These are phyloP conservation scores for Xylota sylvarum DNA, from an alignment of 2,888 invertebrate genomes.

Conservation along the genomic window DNA sequence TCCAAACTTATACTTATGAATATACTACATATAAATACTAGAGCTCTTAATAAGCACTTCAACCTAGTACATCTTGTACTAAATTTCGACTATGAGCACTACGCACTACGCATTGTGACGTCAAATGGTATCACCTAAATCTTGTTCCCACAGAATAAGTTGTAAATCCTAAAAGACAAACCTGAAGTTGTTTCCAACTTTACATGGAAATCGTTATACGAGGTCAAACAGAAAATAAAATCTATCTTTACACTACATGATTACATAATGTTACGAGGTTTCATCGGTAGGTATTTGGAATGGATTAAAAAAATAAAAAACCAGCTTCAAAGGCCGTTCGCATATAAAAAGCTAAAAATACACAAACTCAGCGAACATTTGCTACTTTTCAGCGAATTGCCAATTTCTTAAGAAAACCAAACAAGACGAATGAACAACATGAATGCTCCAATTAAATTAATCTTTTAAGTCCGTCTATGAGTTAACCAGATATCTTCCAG, in stretches of 20 bases:
- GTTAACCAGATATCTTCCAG: neutral
- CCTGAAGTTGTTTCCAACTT: neutral
- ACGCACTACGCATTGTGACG: too few relatives aligned
- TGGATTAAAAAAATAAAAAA: conserved; percentile 5
- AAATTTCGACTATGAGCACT: too few relatives aligned
- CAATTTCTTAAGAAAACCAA: neutral
- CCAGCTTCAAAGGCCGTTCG: conserved; percentile 22
- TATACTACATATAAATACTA: too few relatives aligned
- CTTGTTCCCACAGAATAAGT: neutral
- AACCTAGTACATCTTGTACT: too few relatives aligned
- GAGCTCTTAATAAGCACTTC: too few relatives aligned
- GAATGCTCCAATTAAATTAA: conserved; percentile 42
- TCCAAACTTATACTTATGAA: too few relatives aligned
- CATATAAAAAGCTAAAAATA: conserved; percentile 6
- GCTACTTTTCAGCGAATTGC: neutral
- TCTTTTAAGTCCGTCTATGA: conserved; percentile 13
- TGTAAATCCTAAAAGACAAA: neutral
- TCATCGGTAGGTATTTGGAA: neutral
- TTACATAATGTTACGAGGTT: neutral
- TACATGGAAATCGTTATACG: neutral
- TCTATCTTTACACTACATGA: neutral
- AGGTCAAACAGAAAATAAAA: conserved; percentile 8
- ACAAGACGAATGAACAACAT: neutral
- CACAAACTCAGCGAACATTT: neutral
- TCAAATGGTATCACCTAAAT: neutral